Percentiles rank a stretch among this genome's conserved stretches.
These are phyloP conservation scores for Himalopsyche anomala DNA, from an alignment of 2,888 invertebrate species.

Conservation along the genomic window DNA sequence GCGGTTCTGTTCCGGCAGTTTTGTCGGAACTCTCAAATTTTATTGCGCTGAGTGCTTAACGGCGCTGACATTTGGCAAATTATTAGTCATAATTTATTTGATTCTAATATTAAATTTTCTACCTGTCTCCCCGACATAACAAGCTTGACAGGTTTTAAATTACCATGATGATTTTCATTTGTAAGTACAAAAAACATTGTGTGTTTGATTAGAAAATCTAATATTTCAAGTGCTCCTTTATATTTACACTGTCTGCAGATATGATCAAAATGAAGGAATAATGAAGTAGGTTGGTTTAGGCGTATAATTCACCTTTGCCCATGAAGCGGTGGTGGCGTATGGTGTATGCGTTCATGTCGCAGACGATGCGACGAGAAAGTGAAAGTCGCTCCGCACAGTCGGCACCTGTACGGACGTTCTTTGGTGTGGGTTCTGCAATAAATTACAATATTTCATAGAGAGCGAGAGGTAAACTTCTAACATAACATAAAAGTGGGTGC, in stretches of 20 bases:
- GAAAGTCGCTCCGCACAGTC: constrained; percentile 47
- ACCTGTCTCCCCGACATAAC: too few relatives aligned
- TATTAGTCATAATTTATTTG: too few relatives aligned
- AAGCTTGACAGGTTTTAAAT: too few relatives aligned
- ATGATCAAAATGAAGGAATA: background rate
- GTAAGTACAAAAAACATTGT: too few relatives aligned
- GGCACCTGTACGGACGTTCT: constrained; percentile 52
- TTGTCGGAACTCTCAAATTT: too few relatives aligned
- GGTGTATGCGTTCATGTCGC: constrained; percentile 52
- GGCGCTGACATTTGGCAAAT: too few relatives aligned
- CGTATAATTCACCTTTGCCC: constrained; percentile 52
- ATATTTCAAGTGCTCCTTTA: background rate
- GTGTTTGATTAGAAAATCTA: background rate
- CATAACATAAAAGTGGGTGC: too few relatives aligned
- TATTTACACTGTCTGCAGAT: background rate
- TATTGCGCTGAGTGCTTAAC: too few relatives aligned
- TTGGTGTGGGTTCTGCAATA: constrained; percentile 52
- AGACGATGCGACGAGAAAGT: constrained; percentile 44
- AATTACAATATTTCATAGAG: background rate
- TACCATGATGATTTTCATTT: too few relatives aligned
- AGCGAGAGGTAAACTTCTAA: too few relatives aligned
- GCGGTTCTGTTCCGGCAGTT: too few relatives aligned
- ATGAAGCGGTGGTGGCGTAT: constrained; percentile 48
- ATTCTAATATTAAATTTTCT: too few relatives aligned
- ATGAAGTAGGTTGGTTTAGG: background rate